phyloP scores from a whole-genome alignment of 2,113 vertebrate genomes.

The Peucedramus taeniatus region DNA sequence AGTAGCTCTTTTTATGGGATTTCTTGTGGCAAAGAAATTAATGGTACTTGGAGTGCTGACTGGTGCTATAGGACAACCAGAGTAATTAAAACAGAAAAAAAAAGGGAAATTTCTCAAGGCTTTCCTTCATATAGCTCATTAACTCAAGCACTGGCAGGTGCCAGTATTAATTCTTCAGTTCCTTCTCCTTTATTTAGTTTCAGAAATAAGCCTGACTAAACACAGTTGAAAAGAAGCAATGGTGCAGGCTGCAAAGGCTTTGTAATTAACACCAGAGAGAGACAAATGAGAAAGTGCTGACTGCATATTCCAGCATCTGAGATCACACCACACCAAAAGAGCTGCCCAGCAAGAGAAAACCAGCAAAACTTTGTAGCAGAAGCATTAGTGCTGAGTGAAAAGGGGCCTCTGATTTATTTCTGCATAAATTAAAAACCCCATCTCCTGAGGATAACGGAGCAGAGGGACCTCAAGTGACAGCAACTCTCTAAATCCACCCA shows the following conservation, averaged over 20 bases:
- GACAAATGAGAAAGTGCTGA: slow-evolving; percentile 43
- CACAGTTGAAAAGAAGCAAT: slow-evolving; percentile 24
- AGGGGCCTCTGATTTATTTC: neutral
- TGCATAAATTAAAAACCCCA: neutral
- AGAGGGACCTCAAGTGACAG: slow-evolving; percentile 26
- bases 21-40: neutral
- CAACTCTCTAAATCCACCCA: slow-evolving; percentile 45
- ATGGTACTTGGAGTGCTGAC: neutral
- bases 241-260: slow-evolving; percentile 21
- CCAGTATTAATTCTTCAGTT: slow-evolving; percentile 22
- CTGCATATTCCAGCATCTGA: neutral
- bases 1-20: neutral
- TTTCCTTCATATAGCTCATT: slow-evolving; percentile 14
- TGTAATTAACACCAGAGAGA: slow-evolving; percentile 25
- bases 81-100: neutral
- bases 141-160: slow-evolving; percentile 36
- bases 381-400: neutral
- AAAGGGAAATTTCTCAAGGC: neutral
- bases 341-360: neutral
- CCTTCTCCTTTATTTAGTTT: slow-evolving; percentile 34
- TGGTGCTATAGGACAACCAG: neutral
- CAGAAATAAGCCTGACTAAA: slow-evolving; percentile 44
- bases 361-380: neutral
- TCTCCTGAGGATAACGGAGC: neutral
- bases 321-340: neutral